phyloP scores from a whole-genome alignment of 1,140 invertebrate species.

The Nilaparvata lugens region DNA sequence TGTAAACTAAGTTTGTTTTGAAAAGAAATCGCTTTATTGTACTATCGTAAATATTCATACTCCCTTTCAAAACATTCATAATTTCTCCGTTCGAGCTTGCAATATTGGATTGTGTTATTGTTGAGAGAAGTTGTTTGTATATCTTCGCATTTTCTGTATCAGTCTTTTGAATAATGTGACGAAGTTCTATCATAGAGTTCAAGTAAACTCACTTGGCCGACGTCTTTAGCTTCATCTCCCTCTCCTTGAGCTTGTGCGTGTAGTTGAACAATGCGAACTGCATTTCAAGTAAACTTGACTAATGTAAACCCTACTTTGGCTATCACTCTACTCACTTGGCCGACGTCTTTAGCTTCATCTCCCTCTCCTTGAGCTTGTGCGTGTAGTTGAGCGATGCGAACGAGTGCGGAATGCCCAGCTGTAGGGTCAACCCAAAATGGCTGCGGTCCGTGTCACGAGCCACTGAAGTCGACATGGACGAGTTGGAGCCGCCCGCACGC shows the following conservation, averaged over 20 bases:
- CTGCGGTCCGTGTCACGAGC: slow-evolving; percentile 60
- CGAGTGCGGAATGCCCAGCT: slow-evolving; percentile 73
- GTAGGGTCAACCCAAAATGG: slow-evolving; percentile 53
- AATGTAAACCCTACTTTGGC: no score
- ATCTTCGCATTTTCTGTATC: no score
- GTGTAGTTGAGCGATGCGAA: slow-evolving; percentile 65
- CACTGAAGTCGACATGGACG: slow-evolving; percentile 67
- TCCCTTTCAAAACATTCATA: no score
- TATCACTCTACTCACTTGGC: slow-evolving; percentile 82
- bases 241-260: slow-evolving; percentile 63
- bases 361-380: slow-evolving; percentile 63
- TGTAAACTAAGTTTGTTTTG: no score
- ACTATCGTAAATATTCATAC: no score
- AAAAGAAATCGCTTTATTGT: no score
- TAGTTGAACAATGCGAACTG: slow-evolving; percentile 53
- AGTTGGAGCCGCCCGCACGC: slow-evolving; percentile 54
- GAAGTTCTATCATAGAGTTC: no score
- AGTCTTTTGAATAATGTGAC: no score
- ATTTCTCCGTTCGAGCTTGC: no score
- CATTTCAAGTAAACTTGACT: no score
- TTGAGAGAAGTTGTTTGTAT: no score
- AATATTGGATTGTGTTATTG: no score
- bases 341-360: slow-evolving; percentile 62
- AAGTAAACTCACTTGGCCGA: slow-evolving; percentile 73
- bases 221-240: slow-evolving; percentile 64